Percentiles rank a stretch among this genome's conserved stretches.
phyloP scores from a whole-genome alignment of 35 echinoderm and acorn worm genomes.

The Ptychodera flava region DNA sequence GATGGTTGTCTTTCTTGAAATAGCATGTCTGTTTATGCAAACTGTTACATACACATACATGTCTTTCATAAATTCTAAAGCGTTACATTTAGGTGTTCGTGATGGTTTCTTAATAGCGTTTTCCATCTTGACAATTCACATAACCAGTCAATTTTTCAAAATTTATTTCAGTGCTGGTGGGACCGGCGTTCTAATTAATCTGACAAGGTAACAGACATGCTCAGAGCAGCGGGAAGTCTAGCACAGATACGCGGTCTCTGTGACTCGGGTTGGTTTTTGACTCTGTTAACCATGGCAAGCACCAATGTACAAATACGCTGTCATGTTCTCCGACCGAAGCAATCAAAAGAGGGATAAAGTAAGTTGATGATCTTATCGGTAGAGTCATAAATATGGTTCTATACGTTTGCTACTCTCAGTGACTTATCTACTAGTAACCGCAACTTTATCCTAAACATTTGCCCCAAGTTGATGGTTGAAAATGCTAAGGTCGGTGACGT shows the following conservation, averaged over 20 bases:
- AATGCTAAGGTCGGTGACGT: too few relatives aligned
- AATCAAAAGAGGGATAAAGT: constrained; percentile 73
- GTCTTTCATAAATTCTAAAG: too few relatives aligned
- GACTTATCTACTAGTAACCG: too few relatives aligned
- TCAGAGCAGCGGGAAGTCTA: constrained; percentile 55
- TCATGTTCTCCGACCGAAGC: constrained; percentile 70
- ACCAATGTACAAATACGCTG: constrained; percentile 46
- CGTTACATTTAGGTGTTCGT: too few relatives aligned
- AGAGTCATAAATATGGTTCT: too few relatives aligned
- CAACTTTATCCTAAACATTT: too few relatives aligned
- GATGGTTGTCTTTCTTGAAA: not conserved
- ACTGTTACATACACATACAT: too few relatives aligned
- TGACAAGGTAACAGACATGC: constrained; percentile 56
- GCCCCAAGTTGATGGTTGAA: too few relatives aligned
- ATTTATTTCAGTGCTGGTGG: constrained; percentile 67
- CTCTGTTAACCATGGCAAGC: constrained; percentile 23
- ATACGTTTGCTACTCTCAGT: too few relatives aligned
- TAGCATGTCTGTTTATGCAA: not conserved
- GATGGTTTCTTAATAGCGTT: too few relatives aligned
- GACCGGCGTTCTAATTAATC: constrained; percentile 75
- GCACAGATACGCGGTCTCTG: constrained; percentile 59
- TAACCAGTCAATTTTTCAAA: too few relatives aligned
- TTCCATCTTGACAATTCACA: too few relatives aligned
- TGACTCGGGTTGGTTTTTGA: constrained; percentile 97
- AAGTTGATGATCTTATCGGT: constrained; percentile 19